Evolutionary conservation across 2,113 vertebrate species (phyloP).

Genomic region (Pongo pygmaeus): DNA sequence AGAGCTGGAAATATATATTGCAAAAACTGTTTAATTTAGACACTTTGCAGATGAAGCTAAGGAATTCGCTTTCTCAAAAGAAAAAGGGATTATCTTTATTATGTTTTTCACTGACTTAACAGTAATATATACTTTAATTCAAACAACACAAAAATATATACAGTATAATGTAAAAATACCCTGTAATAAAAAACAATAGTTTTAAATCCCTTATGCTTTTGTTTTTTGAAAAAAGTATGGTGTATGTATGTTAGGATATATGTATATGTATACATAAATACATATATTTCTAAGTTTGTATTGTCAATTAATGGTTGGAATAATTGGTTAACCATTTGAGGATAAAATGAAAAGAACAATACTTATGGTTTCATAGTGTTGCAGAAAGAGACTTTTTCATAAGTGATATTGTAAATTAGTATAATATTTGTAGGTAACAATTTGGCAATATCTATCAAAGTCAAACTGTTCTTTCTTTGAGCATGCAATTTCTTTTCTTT

Average conservation of each 20-base stretch:
- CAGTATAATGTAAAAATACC: neutral
- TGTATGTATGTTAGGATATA: neutral
- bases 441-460: neutral
- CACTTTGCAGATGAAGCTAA: conserved; percentile 7
- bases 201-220: neutral
- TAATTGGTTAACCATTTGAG: neutral
- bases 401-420: neutral
- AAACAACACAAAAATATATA: neutral
- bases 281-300: neutral
- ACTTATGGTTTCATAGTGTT: neutral
- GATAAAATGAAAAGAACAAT: neutral
- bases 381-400: neutral
- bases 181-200: neutral
- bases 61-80: neutral
- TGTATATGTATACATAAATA: too few species aligned
- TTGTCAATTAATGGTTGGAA: neutral
- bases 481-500: too few species aligned
- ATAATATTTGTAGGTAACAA: neutral
- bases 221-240: neutral
- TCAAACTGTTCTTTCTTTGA: neutral
- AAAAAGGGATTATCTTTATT: neutral
- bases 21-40: conserved; percentile 10
- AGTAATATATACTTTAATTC: neutral
- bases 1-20: conserved; percentile 4
- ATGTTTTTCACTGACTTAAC: neutral